phyloP scores from a whole-genome alignment of 2,888 invertebrate species.

The Coleophora flavipennella region DNA sequence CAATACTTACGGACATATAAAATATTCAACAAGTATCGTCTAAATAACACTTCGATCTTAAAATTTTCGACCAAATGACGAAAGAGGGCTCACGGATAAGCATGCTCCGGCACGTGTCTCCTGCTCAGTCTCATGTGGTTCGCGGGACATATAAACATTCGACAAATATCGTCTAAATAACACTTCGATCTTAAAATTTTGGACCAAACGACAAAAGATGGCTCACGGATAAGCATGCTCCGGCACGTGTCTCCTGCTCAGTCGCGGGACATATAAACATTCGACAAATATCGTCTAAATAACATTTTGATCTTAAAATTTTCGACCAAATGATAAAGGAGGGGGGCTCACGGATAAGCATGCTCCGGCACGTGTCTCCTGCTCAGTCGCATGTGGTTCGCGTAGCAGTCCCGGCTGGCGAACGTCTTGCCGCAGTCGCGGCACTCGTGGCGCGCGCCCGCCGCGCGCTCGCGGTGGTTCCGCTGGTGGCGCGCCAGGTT shows the following conservation, averaged over 20 bases:
- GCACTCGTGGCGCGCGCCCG: constrained; percentile 45
- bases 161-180: too few relatives aligned
- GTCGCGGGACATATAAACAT: too few relatives aligned
- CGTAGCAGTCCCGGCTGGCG: constrained; percentile 51
- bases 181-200: too few relatives aligned
- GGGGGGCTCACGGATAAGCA: constrained; percentile 33
- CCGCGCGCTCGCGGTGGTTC: constrained; percentile 47
- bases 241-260: constrained; percentile 50
- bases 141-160: too few relatives aligned
- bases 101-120: constrained; percentile 42
- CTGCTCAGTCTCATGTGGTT: constrained; percentile 60
- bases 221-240: constrained; percentile 47
- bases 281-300: too few relatives aligned
- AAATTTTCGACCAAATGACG: too few relatives aligned
- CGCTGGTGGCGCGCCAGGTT: constrained; percentile 53
- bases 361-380: constrained; percentile 48
- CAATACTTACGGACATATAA: too few relatives aligned
- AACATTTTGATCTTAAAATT: too few relatives aligned
- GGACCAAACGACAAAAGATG: too few relatives aligned
- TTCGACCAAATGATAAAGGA: too few relatives aligned
- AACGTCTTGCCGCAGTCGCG: constrained; percentile 51
- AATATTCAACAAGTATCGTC: too few relatives aligned
- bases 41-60: too few relatives aligned
- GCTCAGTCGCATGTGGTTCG: constrained; percentile 58
- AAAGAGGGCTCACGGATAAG: constrained; percentile 40